A percentile compares a stretch with the other conserved stretches of the same genome.
These are phyloP conservation scores for Adelphocoris suturalis DNA, from an alignment of 2,888 invertebrate species.

Conservation along the genomic window DNA sequence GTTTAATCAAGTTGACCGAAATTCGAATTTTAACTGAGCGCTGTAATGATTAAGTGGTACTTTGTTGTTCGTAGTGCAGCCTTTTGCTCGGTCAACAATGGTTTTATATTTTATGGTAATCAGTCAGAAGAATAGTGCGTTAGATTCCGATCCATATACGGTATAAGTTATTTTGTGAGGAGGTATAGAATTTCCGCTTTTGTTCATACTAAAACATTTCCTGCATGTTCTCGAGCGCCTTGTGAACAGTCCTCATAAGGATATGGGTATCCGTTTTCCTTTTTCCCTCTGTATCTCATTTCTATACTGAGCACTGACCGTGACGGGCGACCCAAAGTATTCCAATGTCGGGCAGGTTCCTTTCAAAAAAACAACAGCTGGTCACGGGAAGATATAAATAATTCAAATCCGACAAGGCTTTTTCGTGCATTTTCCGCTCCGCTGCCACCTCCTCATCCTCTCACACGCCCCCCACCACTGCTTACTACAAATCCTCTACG, in stretches of 20 bases:
- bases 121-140: too few relatives aligned
- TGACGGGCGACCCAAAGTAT: background rate
- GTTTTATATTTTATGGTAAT: too few relatives aligned
- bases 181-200: too few relatives aligned
- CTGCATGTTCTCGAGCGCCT: background rate
- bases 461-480: background rate
- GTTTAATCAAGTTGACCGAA: too few relatives aligned
- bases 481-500: background rate
- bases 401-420: constrained; percentile 26
- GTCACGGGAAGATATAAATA: constrained; percentile 39
- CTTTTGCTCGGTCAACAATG: too few relatives aligned
- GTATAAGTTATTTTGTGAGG: too few relatives aligned
- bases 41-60: too few relatives aligned
- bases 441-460: background rate
- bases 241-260: background rate
- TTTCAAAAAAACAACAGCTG: constrained; percentile 31
- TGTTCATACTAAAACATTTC: background rate
- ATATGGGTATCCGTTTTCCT: background rate
- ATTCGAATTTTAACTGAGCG: too few relatives aligned
- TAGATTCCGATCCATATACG: too few relatives aligned
- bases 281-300: background rate
- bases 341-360: constrained; percentile 23
- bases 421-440: constrained; percentile 29
- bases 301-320: constrained; percentile 5
- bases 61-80: too few relatives aligned